Conservation (phyloP, 2,888 invertebrate genomes). For the Caenorhabditis sp. region DNA sequence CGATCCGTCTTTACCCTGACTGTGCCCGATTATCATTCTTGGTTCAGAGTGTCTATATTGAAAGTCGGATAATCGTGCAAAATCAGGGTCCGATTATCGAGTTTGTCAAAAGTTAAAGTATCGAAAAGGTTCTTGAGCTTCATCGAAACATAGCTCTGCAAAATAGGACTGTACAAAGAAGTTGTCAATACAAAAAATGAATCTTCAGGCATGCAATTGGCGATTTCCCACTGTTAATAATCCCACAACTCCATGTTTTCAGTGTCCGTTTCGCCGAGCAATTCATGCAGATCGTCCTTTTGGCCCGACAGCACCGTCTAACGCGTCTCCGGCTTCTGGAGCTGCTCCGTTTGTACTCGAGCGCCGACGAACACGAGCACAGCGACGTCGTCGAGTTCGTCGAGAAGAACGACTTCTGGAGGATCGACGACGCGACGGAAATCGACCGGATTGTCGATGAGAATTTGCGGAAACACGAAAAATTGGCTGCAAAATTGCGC, state of each 20-base stretch:
- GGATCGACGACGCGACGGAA: slow-evolving; percentile 41
- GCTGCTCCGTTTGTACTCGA: slow-evolving; percentile 52
- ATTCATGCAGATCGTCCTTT: slow-evolving; percentile 47
- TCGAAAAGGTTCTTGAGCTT: too few species aligned
- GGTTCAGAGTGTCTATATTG: too few species aligned
- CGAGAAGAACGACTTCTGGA: slow-evolving; percentile 52
- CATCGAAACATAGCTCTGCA: too few species aligned
- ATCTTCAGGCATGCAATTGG: too few species aligned
- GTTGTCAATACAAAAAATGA: too few species aligned
- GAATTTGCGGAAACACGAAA: slow-evolving; percentile 26
- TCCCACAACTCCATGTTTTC: slow-evolving; percentile 28
- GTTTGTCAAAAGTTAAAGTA: too few species aligned
- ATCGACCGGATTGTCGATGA: slow-evolving; percentile 32
- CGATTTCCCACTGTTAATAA: too few species aligned
- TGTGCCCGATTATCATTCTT: too few species aligned
- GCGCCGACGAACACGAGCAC: slow-evolving; percentile 6
- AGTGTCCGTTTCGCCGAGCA: slow-evolving; percentile 49
- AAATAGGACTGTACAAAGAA: too few species aligned
- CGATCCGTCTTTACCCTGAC: too few species aligned
- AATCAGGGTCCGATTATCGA: too few species aligned
- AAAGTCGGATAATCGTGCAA: too few species aligned
- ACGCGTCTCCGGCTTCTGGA: slow-evolving; percentile 64
- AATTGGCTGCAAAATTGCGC: slow-evolving; percentile 39
- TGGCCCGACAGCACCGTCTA: slow-evolving; percentile 29
- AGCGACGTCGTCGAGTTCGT: slow-evolving; percentile 45